Evolutionary conservation across 2,888 invertebrate genomes (phyloP).

Genomic region (Noctua comes): DNA sequence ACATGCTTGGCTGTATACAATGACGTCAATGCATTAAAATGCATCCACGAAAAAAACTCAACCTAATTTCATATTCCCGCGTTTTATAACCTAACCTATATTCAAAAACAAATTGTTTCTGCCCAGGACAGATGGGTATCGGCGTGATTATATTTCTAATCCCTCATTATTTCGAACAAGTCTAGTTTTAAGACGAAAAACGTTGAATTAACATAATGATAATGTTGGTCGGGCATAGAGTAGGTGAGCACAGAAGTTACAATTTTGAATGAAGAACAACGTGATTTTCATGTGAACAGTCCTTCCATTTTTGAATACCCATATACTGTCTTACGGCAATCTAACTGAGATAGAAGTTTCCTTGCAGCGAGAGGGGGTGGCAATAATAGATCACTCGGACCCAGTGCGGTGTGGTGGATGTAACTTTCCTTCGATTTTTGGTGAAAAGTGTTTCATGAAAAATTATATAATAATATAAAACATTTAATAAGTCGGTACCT

Average conservation of each 20-base stretch:
- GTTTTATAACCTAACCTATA: conserved; percentile 72
- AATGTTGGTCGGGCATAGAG: conserved; percentile 68
- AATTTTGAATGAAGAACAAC: neutral
- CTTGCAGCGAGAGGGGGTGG: no score
- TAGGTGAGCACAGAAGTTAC: conserved; percentile 47
- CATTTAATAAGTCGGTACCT: no score
- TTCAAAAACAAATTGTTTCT: conserved; percentile 74
- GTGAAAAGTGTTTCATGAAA: no score
- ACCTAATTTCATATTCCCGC: conserved; percentile 65
- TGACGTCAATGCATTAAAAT: conserved; percentile 56
- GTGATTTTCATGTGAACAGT: no score
- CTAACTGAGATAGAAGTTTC: no score
- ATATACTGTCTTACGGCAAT: no score
- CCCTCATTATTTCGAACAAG: conserved; percentile 76
- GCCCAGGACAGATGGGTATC: conserved; percentile 84
- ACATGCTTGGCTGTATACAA: conserved; percentile 14
- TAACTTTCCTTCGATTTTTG: no score
- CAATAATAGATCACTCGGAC: no score
- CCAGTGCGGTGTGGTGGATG: no score
- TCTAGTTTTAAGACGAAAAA: conserved; percentile 78
- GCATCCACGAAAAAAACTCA: conserved; percentile 55
- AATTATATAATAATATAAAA: no score
- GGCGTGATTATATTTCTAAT: conserved; percentile 79
- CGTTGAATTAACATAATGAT: conserved; percentile 86
- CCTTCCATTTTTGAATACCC: no score